Base-by-base conservation (phyloP, 1,140 invertebrate species). In the Drosophila kohkoa region DNA sequence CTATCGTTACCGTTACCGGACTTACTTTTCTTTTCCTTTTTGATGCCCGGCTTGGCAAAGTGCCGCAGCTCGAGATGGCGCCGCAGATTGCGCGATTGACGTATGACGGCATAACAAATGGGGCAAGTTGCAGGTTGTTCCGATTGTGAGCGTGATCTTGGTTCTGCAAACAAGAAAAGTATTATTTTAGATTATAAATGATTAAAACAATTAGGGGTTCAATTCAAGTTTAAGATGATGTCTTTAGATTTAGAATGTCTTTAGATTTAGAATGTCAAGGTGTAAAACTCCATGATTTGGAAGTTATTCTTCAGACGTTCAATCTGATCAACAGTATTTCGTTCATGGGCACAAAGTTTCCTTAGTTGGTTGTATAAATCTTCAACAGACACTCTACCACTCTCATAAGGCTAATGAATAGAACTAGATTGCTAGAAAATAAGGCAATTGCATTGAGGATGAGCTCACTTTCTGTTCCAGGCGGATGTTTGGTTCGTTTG, bases 111-210 rank as follows among this genome's bases (percentile, higher is more conserved):
- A 66, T 94, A 94, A 69, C 94, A 95, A 10, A 95, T 90, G 43
- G 94, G 94, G 92, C 94, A 95, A 64, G 94, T 93, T 25, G 94
- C 94, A 28, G 95, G 94, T 92, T 94, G 95, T 83, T 95, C 94
- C 13, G 94, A 95, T 60, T 95, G 94, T 35, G 94, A 94, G 49
- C 94, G 93, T 45, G 93, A 92, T 81, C 94, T 93, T 5, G 93
- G 89, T 77, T 92, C 90, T 92, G 64, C 1, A 71, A 10, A 2
- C 6, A 41, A 28, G 4, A 25, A 16, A 13, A 59, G 7, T 46
- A 2, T 15, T 30, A n/a, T 49, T 13, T 11, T 41, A 41, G 11
- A 41, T 11, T 25, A 11, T 10, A 11, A 8, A 38, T 7, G 35
- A 38, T 4, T 5, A 30, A 32, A 32, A 32, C 32, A 32, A 32